A percentile compares a stretch with the other conserved stretches of the same genome.
Evolutionary conservation across 2,797 vertebrate species (phyloP).

Genomic region (Decapterus maruadsi): DNA sequence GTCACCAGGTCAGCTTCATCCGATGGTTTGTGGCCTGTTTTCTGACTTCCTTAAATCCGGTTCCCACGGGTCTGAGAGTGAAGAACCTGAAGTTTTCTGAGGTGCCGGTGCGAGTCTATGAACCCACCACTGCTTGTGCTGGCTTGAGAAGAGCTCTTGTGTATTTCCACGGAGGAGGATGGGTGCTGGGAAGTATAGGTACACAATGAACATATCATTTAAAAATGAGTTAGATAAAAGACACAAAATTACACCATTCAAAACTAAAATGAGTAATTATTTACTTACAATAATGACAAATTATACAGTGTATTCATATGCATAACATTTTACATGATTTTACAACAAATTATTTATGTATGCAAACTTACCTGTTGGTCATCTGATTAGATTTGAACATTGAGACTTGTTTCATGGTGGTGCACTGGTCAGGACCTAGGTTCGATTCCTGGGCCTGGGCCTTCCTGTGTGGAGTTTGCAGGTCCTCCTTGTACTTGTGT

Average conservation of each 20-base stretch:
- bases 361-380: neutral
- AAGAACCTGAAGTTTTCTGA: conserved; percentile 83
- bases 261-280: neutral
- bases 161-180: conserved; percentile 90
- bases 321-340: neutral
- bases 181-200: conserved; percentile 84
- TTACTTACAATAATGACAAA: neutral
- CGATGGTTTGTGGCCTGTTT: conserved; percentile 70
- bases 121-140: conserved; percentile 76
- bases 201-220: neutral
- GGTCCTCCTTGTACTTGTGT: too few relatives aligned
- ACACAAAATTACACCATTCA: neutral
- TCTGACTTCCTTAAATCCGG: conserved; percentile 53
- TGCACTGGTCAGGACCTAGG: too few relatives aligned
- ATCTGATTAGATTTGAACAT: neutral
- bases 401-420: too few relatives aligned
- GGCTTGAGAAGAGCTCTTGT: conserved; percentile 84
- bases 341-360: neutral
- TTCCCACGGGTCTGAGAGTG: conserved; percentile 79
- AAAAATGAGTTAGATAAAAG: neutral
- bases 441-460: too few relatives aligned
- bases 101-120: conserved; percentile 88
- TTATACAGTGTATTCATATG: neutral
- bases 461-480: too few relatives aligned
- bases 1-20: conserved; percentile 82